These are phyloP conservation scores for Lemur catta DNA, from an alignment of 2,797 vertebrate species.

Conservation along the genomic window DNA sequence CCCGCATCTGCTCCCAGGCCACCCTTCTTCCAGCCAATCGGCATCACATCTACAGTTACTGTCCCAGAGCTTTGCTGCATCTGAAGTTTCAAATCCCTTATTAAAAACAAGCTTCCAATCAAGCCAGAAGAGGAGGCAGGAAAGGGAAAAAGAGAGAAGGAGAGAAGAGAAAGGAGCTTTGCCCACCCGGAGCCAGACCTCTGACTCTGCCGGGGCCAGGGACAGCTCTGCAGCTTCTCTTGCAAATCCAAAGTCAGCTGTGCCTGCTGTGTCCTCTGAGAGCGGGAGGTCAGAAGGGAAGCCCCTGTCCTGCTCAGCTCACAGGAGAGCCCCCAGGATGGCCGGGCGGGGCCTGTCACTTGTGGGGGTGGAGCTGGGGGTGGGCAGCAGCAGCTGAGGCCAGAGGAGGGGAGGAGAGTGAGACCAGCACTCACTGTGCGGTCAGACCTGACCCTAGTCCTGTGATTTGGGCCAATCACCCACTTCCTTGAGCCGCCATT, in stretches of 20 bases:
- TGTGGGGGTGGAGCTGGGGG: background rate
- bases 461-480: background rate
- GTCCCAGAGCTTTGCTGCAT: background rate
- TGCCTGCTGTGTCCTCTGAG: background rate
- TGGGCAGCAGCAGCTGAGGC: too few relatives aligned
- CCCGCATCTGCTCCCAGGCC: background rate
- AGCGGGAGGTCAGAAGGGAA: background rate
- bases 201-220: background rate
- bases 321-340: too few relatives aligned
- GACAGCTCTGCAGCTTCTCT: background rate
- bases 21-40: background rate
- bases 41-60: background rate
- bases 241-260: conserved; percentile 1
- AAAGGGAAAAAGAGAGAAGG: background rate
- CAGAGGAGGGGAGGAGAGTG: background rate
- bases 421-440: accelerated
- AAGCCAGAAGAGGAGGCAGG: background rate
- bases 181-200: background rate
- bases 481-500: background rate
- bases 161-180: background rate
- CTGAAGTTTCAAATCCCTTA: conserved; percentile 28
- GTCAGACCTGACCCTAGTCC: background rate
- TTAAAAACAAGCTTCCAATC: conserved; percentile 30
- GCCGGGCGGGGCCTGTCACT: background rate
- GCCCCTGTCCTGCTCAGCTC: background rate